phyloP scores from a whole-genome alignment of 1,140 invertebrate species.

The Hetaerina americana region DNA sequence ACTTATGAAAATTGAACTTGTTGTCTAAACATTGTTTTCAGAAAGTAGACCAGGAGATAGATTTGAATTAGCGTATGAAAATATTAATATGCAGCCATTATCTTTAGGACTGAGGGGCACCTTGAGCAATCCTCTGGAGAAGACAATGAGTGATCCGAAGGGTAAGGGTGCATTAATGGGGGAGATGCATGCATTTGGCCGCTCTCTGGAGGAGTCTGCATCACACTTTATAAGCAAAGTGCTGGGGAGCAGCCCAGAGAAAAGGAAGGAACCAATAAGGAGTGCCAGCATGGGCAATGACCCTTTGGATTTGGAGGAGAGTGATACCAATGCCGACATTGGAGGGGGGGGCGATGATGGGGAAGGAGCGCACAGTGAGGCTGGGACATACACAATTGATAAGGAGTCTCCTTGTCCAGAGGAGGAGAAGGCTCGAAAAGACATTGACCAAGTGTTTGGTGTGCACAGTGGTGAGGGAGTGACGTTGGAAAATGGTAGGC shows the following conservation, averaged over 20 bases:
- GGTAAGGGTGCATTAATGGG: neutral
- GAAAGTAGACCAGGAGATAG: too few species aligned
- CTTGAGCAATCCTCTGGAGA: neutral
- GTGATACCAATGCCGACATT: neutral
- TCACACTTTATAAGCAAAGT: neutral
- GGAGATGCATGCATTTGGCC: neutral
- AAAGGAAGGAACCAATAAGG: neutral
- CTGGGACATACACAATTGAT: slow-evolving; percentile 79
- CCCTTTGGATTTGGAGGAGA: neutral
- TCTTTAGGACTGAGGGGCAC: neutral
- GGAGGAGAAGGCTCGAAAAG: slow-evolving; percentile 71
- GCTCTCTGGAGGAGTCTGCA: neutral
- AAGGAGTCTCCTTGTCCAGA: slow-evolving; percentile 64
- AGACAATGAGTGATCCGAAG: neutral
- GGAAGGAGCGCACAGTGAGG: slow-evolving; percentile 39
- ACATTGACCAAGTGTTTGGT: slow-evolving; percentile 67
- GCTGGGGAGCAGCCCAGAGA: neutral
- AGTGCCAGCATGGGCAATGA: neutral
- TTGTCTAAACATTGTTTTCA: too few species aligned
- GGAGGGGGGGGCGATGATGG: neutral
- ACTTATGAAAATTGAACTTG: too few species aligned
- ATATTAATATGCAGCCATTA: too few species aligned
- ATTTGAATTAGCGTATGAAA: too few species aligned
- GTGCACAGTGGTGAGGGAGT: slow-evolving; percentile 32
- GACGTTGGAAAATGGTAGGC: neutral